Base-by-base conservation (phyloP, 2,797 vertebrate species). In the Artibeus jamaicensis region DNA sequence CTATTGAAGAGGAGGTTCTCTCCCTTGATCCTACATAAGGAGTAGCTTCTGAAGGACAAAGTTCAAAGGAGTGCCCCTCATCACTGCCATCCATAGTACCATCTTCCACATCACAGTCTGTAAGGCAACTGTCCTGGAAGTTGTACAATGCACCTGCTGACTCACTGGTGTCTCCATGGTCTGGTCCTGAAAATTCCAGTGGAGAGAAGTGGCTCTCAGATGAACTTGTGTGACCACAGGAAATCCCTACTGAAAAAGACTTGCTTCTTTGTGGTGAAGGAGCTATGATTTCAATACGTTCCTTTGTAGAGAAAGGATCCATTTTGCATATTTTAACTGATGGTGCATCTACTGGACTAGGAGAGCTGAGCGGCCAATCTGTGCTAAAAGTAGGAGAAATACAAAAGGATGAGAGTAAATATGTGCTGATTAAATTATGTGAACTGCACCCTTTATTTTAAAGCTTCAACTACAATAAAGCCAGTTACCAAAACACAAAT, bases 1-100 rank as follows among this genome's bases (percentile, higher is more conserved):
- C 99, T 15, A 99, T 99, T 50, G 99, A 99, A n/a, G 99, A 99
- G 32, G 99, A 99, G 26, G 99, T 99, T 97, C 99, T 99, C 98
- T 99, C 99, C 62, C 98, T 98, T n/a, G 98, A 96, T 12, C 97
- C 97, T 1, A 97, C 68, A 39, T 98, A 97, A 86, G 98, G 98
- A 73, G 98, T 97, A 1, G 98, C 97, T 74, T 94, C 89, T 0
- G 99, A 98, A 34, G 99, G 98, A 95, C 98, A 99, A 0, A 99
- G 97, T 98, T 99, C 99, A 81, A 99, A 99, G 86, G 99, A 99
- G 95, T 98, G 97, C 0, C 98, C 98, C 12, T 98, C 98, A 50
- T 99, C 98, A 0, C 99, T 98, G 78, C 98, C 98, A 32, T 99
- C 98, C 32, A 98, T 34, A 2, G 97, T 97, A n/a, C 97, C 97